Percentiles rank a stretch among this genome's conserved stretches.
Conservation (phyloP, 2,113 vertebrate genomes). For the Leptosomus discolor region DNA sequence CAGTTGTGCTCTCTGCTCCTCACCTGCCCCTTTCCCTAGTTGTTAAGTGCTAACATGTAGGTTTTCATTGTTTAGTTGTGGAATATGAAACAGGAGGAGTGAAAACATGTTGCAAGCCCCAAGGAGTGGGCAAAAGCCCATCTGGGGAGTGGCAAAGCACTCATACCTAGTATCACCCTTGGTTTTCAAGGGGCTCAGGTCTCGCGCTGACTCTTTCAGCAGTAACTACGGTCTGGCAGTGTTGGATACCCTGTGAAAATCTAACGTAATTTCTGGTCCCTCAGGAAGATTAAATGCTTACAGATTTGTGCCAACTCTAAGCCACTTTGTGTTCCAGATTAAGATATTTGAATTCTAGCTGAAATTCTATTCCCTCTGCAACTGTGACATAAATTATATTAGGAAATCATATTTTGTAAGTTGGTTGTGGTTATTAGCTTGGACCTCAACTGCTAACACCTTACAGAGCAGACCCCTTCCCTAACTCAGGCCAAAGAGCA, state of each 20-base stretch:
- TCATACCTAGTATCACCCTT: not conserved
- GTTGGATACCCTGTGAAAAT: not conserved
- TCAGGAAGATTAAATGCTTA: constrained; percentile 4
- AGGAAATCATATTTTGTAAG: not conserved
- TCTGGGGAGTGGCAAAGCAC: not conserved
- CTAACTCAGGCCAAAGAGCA: not conserved
- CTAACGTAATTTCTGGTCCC: not conserved
- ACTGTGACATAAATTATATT: not conserved
- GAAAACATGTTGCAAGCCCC: not conserved
- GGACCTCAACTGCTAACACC: not conserved
- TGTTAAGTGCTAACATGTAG: not conserved
- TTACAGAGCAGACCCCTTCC: fast-evolving
- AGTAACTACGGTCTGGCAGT: not conserved
- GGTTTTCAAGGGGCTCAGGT: not conserved
- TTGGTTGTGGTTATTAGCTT: not conserved
- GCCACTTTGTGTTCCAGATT: not conserved
- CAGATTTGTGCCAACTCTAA: not conserved
- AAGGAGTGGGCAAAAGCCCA: not conserved
- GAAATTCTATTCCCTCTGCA: not conserved
- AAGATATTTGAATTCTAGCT: not conserved
- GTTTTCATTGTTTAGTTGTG: not conserved
- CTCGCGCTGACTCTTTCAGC: not conserved
- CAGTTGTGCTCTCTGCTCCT: not conserved
- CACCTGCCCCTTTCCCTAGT: not conserved
- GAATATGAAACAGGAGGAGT: not conserved